Evolutionary conservation across 2,888 invertebrate genomes (phyloP), one percentile per base, ranked within the genome.

Genomic region (Corythucha ciliata): DNA sequence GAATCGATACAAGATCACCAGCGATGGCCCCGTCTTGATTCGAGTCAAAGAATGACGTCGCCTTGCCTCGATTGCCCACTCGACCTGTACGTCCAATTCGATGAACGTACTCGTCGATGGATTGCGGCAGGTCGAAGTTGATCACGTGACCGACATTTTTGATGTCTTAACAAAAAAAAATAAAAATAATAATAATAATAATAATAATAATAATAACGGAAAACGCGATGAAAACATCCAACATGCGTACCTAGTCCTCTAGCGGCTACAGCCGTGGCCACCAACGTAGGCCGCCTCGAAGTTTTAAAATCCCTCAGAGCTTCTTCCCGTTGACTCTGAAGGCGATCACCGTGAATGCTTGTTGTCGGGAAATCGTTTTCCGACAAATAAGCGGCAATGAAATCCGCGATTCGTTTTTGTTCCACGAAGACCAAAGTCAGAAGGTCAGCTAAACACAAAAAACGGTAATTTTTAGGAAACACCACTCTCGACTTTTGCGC

Each of bases 191-290:
- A 16, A 2, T 47, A 16, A 14, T 34, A 33, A 44, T 44, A 7
- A 24, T 47, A 22, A 18, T 6, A 33, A 16, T 7, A 29, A 46
- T 5, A 20, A 8, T 16, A 18, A 2, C 12, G 18, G 27, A 6
- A 29, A 6, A 26, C 8, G 5, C 8, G 24, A 39, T 7, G 24
- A 39, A 21, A 7, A 18, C 12, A 29, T 29, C 12, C 10, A 29
- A 10, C 12, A 29, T 10, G 12, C 10, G 12, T 63, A 80, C 80
- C 86, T 1, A 96, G 70, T 0, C 97, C 97, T 49, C 97, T 73
- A 0, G 94, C 89, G 1, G 93, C 93, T 0, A 97, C 94, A 0
- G 90, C 88, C 0, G 97, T 97, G 1, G 96, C 96, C 1, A 98
- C 90, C 1, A 98, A 71, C 32, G 96, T 80, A 40, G 77, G 77